Conservation (phyloP, 92 coral and sea anemone genomes). For the Hydrozoanthus gracilis region DNA sequence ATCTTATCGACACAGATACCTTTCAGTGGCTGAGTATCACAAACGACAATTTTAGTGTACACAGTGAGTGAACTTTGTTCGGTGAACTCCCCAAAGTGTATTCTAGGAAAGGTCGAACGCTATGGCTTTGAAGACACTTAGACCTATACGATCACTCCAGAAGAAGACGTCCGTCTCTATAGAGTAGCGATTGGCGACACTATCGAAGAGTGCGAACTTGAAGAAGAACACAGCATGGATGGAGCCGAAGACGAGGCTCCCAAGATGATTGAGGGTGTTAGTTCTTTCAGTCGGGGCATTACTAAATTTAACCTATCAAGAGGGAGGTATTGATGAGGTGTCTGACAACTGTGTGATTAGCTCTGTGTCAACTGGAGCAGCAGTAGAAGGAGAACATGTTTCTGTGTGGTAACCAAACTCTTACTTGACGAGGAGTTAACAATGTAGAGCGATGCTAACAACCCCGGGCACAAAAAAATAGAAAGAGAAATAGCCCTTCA, state of each 20-base stretch:
- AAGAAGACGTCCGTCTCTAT: too few relatives aligned
- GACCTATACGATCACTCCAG: neutral
- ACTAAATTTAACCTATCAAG: neutral
- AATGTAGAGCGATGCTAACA: constrained; percentile 1
- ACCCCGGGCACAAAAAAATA: too few relatives aligned
- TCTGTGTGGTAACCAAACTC: neutral
- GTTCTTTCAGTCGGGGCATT: neutral
- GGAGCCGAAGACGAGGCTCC: neutral
- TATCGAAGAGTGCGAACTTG: neutral
- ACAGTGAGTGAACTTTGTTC: neutral
- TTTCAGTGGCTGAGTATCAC: constrained; percentile 1
- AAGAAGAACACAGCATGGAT: neutral
- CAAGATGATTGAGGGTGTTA: constrained; percentile 13
- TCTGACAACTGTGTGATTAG: neutral
- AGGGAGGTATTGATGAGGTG: neutral
- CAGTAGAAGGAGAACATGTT: neutral
- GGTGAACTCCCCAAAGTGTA: constrained; percentile 1
- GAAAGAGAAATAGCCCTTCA: too few relatives aligned
- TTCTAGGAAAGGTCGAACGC: neutral
- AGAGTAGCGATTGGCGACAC: neutral
- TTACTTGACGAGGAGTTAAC: neutral
- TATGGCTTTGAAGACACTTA: constrained; percentile 3
- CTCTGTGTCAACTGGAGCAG: neutral
- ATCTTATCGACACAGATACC: neutral
- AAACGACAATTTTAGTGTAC: neutral